Evolutionary conservation across 1,140 invertebrate genomes (phyloP).

Genomic region (Caligus rogercresseyi): DNA sequence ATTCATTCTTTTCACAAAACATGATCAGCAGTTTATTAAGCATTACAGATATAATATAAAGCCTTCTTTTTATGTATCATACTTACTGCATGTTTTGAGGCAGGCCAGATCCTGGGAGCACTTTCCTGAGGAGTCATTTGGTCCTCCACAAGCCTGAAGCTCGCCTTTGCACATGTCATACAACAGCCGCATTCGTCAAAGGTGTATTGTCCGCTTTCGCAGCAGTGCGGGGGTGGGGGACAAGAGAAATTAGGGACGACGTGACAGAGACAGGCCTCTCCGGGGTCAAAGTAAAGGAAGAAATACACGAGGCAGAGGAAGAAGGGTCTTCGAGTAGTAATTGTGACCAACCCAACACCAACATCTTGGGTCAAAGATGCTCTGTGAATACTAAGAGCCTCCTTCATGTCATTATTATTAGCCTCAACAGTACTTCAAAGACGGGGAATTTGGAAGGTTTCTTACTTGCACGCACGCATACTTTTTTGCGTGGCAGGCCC

Average conservation of each 20-base stretch:
- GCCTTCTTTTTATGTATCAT: too few relatives aligned
- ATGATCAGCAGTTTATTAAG: too few relatives aligned
- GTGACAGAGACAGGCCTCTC: background rate
- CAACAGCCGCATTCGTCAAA: conserved; percentile 16
- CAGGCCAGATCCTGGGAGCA: background rate
- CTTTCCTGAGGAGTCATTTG: conserved; percentile 2
- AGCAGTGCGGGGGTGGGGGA: conserved; percentile 6
- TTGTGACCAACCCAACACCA: background rate
- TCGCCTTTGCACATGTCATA: conserved; percentile 9
- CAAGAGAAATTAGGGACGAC: conserved; percentile 6
- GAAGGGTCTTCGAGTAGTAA: background rate
- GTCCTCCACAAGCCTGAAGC: conserved; percentile 8
- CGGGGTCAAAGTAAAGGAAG: background rate
- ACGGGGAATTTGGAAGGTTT: too few relatives aligned
- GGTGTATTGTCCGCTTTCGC: conserved; percentile 12
- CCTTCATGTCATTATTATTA: too few relatives aligned
- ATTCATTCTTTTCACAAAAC: too few relatives aligned
- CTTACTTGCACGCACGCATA: too few relatives aligned
- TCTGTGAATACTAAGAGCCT: background rate
- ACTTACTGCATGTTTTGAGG: conserved; percentile 18
- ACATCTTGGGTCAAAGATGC: background rate
- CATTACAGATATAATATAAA: too few relatives aligned
- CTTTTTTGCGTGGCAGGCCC: too few relatives aligned
- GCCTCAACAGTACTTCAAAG: too few relatives aligned
- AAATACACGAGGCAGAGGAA: background rate